These are phyloP conservation scores for Colletes gigas DNA, from an alignment of 1,140 invertebrate genomes.

Conservation along the genomic window DNA sequence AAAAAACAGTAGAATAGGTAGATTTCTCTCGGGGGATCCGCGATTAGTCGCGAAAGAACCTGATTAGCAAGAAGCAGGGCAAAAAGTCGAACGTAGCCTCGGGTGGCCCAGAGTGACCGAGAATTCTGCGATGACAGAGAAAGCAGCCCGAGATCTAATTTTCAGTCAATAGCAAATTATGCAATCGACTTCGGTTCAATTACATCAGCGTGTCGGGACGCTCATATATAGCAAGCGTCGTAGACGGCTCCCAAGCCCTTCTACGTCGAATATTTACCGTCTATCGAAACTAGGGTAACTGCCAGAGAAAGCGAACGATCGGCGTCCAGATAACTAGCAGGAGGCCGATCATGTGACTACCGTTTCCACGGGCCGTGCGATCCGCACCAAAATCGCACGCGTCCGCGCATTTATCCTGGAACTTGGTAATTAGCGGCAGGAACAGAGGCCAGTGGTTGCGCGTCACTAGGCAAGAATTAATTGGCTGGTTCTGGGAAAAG, in stretches of 20 bases:
- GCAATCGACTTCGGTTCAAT: constrained; percentile 35
- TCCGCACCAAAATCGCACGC: constrained; percentile 30
- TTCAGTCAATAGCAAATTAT: constrained; percentile 44
- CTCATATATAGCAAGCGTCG: constrained; percentile 22
- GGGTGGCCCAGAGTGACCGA: not conserved
- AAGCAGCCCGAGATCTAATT: constrained; percentile 25
- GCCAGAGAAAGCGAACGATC: constrained; percentile 61
- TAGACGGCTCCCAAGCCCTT: constrained; percentile 41
- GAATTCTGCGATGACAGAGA: constrained; percentile 23
- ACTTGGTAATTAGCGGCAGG: constrained; percentile 18
- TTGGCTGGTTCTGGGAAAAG: not conserved
- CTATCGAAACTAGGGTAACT: constrained; percentile 58
- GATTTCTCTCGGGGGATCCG: too few species aligned
- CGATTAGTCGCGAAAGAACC: too few species aligned
- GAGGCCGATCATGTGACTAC: constrained; percentile 46
- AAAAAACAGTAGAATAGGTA: too few species aligned
- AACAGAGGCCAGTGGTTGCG: not conserved
- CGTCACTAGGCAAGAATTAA: not conserved
- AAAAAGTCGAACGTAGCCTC: too few species aligned
- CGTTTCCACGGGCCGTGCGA: constrained; percentile 35
- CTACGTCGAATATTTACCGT: constrained; percentile 43
- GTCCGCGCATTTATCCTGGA: constrained; percentile 15
- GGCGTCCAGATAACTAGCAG: constrained; percentile 36
- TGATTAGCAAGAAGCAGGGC: too few species aligned
- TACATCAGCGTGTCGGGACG: constrained; percentile 44